Evolutionary conservation across 2,888 invertebrate species (phyloP), one percentile per base, ranked within the genome.

Genomic region (Brassicogethes aeneus): DNA sequence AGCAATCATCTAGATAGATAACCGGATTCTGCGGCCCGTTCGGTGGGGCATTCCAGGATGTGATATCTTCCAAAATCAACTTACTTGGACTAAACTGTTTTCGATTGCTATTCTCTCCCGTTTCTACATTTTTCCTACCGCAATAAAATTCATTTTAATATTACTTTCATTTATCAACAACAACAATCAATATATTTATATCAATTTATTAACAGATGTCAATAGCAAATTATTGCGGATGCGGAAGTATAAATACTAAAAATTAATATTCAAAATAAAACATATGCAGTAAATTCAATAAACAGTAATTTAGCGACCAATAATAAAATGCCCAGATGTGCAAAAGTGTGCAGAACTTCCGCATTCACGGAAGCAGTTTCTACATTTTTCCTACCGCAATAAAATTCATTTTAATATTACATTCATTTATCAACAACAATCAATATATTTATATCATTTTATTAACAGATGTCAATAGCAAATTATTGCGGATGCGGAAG

Each of bases 1-100:
- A 38, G 45, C 48, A 46, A 48, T 48, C 45, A 48, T 48, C 45
- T 46, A 44, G 48, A 46, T 46, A 46, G 48, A 48, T 48, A 48
- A 48, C 48, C 48, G 48, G 45, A 48, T 48, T 46, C 37, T 31
- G 37, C 37, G 42, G 3, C 14, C 32, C 32, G 14, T 8, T 32
- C 15, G 37, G 41, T 38, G 41, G 44, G 41, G 39, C 38, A 44
- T 44, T 45, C 43, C 45, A 39, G 41, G 14, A 34, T 36, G 36
- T 40, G 47, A 46, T 48, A 48, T 48, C 48, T 41, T 39, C 38
- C 42, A 39, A 42, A 48, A 48, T 48, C 45, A 46, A 46, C 48
- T 48, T 46, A 48, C 45, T 47, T 44, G 44, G 44, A 44, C 44
- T 44, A 44, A 47, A 47, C 47, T 44, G 47, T 23, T 23, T 23